Percentiles rank a stretch among this genome's conserved stretches.
phyloP scores from a whole-genome alignment of 2,797 vertebrate genomes.

The Diglossa cyanea region DNA sequence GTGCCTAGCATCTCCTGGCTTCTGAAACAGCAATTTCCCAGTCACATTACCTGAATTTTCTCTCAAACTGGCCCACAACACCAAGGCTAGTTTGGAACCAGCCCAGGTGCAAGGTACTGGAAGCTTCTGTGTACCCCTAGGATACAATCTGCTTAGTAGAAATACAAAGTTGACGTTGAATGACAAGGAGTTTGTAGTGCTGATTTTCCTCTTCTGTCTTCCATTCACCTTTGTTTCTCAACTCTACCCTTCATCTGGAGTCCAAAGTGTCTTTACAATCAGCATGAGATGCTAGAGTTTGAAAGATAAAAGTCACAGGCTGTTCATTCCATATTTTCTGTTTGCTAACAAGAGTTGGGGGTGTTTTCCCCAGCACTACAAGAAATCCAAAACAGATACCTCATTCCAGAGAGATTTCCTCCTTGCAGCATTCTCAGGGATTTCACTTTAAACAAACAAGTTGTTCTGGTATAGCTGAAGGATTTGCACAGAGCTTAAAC shows the following conservation, averaged over 20 bases:
- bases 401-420: neutral
- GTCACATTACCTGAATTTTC: neutral
- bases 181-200: neutral
- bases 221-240: neutral
- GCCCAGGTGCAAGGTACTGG: neutral
- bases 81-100: neutral
- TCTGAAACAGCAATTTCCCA: neutral
- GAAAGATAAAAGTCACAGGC: neutral
- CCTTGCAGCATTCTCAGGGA: neutral
- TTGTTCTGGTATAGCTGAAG: neutral
- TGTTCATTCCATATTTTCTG: neutral
- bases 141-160: neutral
- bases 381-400: neutral
- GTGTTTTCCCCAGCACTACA: neutral
- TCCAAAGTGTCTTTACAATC: neutral
- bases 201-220: neutral
- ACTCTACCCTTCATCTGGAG: neutral
- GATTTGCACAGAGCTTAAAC: slow-evolving; percentile 17
- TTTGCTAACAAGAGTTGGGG: neutral
- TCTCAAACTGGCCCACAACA: neutral
- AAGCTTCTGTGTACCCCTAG: neutral
- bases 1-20: neutral
- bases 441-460: slow-evolving; percentile 1
- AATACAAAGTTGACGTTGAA: neutral
- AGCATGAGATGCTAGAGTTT: neutral